These are phyloP conservation scores for Silurus asotus DNA, from an alignment of 2,113 vertebrate genomes.

Conservation along the genomic window DNA sequence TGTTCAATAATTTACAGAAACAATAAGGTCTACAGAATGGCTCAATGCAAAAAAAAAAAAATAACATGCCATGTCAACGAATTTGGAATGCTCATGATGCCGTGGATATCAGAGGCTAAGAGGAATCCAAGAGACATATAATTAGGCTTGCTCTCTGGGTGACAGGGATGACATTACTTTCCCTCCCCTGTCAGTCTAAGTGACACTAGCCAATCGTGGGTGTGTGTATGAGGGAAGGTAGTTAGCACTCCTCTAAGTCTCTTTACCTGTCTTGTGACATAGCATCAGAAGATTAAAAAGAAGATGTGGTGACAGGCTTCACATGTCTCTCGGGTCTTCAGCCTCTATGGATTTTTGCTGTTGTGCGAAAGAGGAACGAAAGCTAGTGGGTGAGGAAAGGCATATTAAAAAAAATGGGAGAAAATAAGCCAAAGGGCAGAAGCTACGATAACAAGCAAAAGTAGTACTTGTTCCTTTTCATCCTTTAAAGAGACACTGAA, in stretches of 20 bases:
- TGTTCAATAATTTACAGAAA: not conserved
- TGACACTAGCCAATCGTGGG: not conserved
- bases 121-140: not conserved
- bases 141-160: not conserved
- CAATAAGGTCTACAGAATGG: not conserved
- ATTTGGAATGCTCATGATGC: not conserved
- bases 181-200: not conserved
- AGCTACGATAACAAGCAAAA: not conserved
- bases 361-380: not conserved
- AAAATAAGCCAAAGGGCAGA: not conserved
- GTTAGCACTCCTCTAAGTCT: not conserved
- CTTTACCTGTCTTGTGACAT: not conserved
- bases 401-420: too few relatives aligned
- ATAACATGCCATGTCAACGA: not conserved
- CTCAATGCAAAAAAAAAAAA: not conserved
- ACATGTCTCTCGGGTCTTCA: not conserved
- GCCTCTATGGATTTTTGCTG: not conserved
- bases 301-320: not conserved
- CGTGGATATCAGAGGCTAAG: not conserved
- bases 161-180: not conserved
- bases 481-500: slow-evolving; percentile 2
- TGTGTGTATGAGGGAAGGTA: not conserved
- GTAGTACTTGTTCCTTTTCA: not conserved
- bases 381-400: too few relatives aligned
- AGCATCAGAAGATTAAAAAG: not conserved